Conservation (phyloP, 2,797 vertebrate genomes). For the Choloepus didactylus region DNA sequence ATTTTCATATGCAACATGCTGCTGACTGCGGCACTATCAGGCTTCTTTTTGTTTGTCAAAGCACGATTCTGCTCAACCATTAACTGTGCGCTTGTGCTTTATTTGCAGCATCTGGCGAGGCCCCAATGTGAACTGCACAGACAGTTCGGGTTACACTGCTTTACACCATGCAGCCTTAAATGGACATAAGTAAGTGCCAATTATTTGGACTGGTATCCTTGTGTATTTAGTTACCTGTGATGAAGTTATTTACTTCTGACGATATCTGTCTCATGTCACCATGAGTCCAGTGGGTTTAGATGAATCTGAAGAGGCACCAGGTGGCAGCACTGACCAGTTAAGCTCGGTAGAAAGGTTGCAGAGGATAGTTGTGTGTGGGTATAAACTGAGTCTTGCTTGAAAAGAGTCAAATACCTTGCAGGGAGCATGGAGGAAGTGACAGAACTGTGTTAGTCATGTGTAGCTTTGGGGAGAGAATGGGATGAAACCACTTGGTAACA, state of each 20-base stretch:
- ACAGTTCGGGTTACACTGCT: conserved; percentile 97
- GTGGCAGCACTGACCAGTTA: neutral
- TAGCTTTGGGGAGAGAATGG: neutral
- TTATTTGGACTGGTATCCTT: conserved; percentile 55
- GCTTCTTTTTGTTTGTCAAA: conserved; percentile 59
- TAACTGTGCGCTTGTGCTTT: conserved; percentile 84
- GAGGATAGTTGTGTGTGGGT: neutral
- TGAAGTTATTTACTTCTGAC: conserved; percentile 41
- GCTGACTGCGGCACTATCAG: conserved; percentile 7
- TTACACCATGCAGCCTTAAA: conserved; percentile 97
- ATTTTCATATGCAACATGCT: conserved; percentile 52
- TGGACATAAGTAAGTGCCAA: conserved; percentile 95
- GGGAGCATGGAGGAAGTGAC: neutral
- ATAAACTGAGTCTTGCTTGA: neutral
- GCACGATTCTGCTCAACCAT: conserved; percentile 55
- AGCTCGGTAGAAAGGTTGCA: neutral
- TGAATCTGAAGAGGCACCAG: neutral
- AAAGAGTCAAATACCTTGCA: neutral
- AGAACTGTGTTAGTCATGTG: neutral
- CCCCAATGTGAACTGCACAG: conserved; percentile 97
- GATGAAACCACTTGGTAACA: neutral
- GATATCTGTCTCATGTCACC: conserved; percentile 33
- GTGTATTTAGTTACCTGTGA: conserved; percentile 66
- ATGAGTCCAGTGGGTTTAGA: neutral
- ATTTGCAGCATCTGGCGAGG: conserved; percentile 97